Base-by-base conservation (phyloP, 2,888 invertebrate species). In the Oxyteleia sp. region DNA sequence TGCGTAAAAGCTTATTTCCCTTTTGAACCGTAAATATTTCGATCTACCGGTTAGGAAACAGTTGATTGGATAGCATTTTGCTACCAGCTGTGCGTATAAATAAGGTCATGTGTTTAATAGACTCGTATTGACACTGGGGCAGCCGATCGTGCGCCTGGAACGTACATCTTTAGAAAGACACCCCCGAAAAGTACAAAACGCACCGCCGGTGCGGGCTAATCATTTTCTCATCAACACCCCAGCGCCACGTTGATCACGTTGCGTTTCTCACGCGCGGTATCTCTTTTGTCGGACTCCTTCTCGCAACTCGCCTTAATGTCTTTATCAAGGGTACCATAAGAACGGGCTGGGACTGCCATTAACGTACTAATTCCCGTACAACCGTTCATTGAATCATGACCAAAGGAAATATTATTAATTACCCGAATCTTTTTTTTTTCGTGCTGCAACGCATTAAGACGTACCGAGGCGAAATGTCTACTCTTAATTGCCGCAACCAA, bases 221-320 rank as follows among this genome's bases (percentile, higher is more conserved):
- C 88, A 90, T 90, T 91, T 91, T 90, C 90, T 88, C 90, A 90
- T 91, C 90, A 88, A 87, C 87, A 82, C 85, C 83, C 84, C 71
- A 63, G 71, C 74, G 15, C n/a, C 18, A 29, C 23, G 43, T 16
- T 20, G 57, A 74, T 84, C 87, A 79, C 87, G 85, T 88, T 88
- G 89, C 87, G 89, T 87, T 89, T 88, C 87, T 86, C 90, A 90
- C 90, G 89, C 90, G 87, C 84, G 87, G 13, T 57, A 75, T 83
- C 79, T 75, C 79, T 74, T 82, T 85, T 85, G 79, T 84, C 81
- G 76, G 76, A 35, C 66, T 47, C 69, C 45, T 75, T 55, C 63
- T 82, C 84, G 78, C 64, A 63, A 74, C 76, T 82, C 51, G 84
- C 84, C 85, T 87, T 90, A 90, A 91, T 90, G 91, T 91, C 91